A percentile compares a stretch with the other conserved stretches of the same genome.
Evolutionary conservation across 1,140 invertebrate species (phyloP).

Genomic region (Arion vulgaris): DNA sequence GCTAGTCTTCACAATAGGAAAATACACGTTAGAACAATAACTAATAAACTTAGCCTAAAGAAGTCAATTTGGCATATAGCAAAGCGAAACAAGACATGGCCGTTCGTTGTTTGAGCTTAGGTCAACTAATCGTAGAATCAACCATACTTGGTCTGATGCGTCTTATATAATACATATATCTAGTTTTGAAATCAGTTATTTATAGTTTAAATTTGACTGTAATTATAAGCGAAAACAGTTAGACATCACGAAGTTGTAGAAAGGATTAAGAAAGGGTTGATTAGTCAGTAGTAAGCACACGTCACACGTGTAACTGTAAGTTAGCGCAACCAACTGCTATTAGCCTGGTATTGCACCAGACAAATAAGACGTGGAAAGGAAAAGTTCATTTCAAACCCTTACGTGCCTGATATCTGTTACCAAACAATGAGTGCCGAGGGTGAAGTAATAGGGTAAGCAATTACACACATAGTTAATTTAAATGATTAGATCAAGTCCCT

Average conservation of each 20-base stretch:
- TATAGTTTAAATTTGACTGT: too few relatives aligned
- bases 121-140: too few relatives aligned
- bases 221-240: background rate
- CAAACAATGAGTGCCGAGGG: background rate
- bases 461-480: background rate
- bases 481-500: too few relatives aligned
- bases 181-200: too few relatives aligned
- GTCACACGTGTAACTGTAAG: slow-evolving; percentile 9
- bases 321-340: too few relatives aligned
- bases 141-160: too few relatives aligned
- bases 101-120: background rate
- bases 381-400: background rate
- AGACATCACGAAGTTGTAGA: background rate
- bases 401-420: background rate
- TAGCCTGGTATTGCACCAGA: background rate
- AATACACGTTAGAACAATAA: too few relatives aligned
- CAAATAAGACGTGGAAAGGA: background rate
- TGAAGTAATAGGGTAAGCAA: background rate
- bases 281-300: background rate
- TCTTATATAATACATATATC: too few relatives aligned
- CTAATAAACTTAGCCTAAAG: background rate
- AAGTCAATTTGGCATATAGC: background rate
- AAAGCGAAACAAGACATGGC: background rate
- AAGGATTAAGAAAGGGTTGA: background rate
- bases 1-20: too few relatives aligned